These are phyloP conservation scores for Microcebus ravelobensis DNA, from an alignment of 2,113 vertebrate genomes.

Conservation along the genomic window DNA sequence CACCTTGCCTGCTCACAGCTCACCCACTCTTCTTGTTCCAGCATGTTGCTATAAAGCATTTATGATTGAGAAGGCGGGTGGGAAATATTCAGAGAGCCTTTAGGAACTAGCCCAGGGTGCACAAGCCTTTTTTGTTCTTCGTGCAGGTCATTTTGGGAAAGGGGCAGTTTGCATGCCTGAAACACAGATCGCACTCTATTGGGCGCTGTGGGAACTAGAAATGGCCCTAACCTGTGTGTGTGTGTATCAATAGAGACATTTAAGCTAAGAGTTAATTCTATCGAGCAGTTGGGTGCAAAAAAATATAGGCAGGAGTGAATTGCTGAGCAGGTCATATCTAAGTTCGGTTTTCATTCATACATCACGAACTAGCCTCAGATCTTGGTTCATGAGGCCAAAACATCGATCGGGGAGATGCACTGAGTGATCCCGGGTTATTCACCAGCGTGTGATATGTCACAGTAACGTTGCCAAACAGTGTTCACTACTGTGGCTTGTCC, in stretches of 20 bases:
- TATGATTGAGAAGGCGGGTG: neutral
- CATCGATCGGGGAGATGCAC: accelerated
- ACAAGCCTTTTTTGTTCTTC: neutral
- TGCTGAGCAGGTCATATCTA: neutral
- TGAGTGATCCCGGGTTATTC: neutral
- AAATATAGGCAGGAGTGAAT: neutral
- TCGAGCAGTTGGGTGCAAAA: neutral
- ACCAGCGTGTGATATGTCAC: neutral
- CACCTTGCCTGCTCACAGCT: neutral
- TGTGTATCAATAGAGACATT: neutral
- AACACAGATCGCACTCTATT: neutral
- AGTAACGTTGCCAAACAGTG: neutral
- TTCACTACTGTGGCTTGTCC: neutral
- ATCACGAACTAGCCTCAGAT: neutral
- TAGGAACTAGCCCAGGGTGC: neutral
- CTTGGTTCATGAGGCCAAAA: neutral
- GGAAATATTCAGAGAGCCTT: neutral
- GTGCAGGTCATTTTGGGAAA: neutral
- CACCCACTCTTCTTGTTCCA: neutral
- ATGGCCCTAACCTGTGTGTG: accelerated
- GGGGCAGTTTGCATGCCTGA: neutral
- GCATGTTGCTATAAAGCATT: neutral
- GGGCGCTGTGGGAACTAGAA: neutral
- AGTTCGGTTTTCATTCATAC: neutral
- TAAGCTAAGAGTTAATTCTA: accelerated